Percentiles rank a stretch among this genome's conserved stretches.
phyloP scores from a whole-genome alignment of 2,888 invertebrate genomes.

The Stegana nigrithorax region DNA sequence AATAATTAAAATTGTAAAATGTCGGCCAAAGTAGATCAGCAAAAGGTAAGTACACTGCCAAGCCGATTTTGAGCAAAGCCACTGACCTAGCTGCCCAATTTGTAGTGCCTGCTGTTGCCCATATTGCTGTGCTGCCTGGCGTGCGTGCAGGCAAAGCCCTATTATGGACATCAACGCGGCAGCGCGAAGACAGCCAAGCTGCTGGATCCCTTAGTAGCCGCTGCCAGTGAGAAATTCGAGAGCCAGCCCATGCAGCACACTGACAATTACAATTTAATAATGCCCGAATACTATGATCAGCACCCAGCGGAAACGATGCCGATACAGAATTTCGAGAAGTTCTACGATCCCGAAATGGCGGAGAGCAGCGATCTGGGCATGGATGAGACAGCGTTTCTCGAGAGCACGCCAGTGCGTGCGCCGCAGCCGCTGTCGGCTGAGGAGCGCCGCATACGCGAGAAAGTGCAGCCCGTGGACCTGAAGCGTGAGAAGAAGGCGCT shows the following conservation, averaged over 20 bases:
- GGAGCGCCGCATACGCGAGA: slow-evolving; percentile 51
- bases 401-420: slow-evolving; percentile 43
- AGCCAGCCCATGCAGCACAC: slow-evolving; percentile 38
- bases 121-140: slow-evolving; percentile 27
- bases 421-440: slow-evolving; percentile 51
- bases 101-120: no score
- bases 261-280: slow-evolving; percentile 54
- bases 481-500: slow-evolving; percentile 43
- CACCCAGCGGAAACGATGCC: slow-evolving; percentile 54
- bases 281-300: slow-evolving; percentile 54
- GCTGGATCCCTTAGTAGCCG: not conserved
- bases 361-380: slow-evolving; percentile 50
- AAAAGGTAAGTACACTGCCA: no score
- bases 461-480: slow-evolving; percentile 47
- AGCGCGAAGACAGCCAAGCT: slow-evolving; percentile 27
- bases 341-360: slow-evolving; percentile 46
- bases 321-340: slow-evolving; percentile 55
- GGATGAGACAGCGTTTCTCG: slow-evolving; percentile 53
- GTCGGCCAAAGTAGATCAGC: not conserved
- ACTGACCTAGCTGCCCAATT: no score
- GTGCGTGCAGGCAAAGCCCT: slow-evolving; percentile 37
- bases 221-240: not conserved
- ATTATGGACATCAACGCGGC: slow-evolving; percentile 34
- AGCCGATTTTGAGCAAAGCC: no score
- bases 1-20: not conserved